A percentile compares a stretch with the other conserved stretches of the same genome.
Conservation (phyloP, 2,797 vertebrate genomes). For the Pseudotriccus pelzelni region DNA sequence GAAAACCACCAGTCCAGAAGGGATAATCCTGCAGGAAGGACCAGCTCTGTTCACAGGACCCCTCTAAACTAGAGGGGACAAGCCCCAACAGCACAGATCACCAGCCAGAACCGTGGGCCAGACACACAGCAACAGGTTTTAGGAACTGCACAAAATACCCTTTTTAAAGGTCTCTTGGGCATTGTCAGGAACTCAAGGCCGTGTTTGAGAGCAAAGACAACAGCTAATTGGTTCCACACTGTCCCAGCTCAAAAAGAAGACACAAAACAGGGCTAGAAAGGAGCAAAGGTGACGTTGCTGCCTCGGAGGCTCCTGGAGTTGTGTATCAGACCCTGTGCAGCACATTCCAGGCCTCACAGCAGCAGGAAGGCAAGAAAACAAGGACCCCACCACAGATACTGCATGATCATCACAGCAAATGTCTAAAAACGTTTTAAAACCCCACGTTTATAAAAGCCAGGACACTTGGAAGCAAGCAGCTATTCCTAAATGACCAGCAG, state of each 20-base stretch:
- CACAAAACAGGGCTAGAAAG: background rate
- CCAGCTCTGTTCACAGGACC: background rate
- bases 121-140: background rate
- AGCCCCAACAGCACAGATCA: background rate
- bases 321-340: background rate
- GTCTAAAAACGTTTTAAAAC: background rate
- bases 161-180: background rate
- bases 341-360: background rate
- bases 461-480: slow-evolving; percentile 29
- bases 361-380: background rate
- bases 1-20: background rate
- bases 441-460: background rate
- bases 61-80: background rate
- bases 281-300: background rate
- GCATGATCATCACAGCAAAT: background rate
- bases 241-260: background rate
- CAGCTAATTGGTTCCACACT: background rate
- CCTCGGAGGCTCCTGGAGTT: background rate
- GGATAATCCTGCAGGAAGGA: background rate
- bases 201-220: background rate
- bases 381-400: background rate
- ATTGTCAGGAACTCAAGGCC: background rate
- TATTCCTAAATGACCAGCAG: background rate
- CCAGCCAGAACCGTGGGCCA: rapidly evolving
- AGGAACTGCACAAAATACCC: background rate